These are phyloP conservation scores for Sminthurides aquaticus DNA, from an alignment of 2,888 invertebrate species.

Conservation along the genomic window DNA sequence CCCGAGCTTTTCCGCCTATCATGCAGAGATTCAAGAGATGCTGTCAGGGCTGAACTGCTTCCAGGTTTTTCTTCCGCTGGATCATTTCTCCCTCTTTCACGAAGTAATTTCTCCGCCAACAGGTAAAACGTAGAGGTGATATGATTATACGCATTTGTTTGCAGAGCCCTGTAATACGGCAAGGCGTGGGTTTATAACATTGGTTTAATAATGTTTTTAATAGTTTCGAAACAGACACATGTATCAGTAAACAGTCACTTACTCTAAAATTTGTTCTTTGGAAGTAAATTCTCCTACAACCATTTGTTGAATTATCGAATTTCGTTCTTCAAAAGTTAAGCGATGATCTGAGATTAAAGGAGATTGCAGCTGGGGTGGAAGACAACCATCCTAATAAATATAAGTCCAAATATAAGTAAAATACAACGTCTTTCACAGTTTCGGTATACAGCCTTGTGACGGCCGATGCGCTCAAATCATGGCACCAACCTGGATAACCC, in stretches of 20 bases:
- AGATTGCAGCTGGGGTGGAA: constrained; percentile 46
- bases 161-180: constrained; percentile 62
- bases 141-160: constrained; percentile 94
- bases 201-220: background rate
- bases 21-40: constrained; percentile 34
- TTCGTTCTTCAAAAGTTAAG: constrained; percentile 83
- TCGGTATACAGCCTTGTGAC: too few species aligned
- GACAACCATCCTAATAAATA: constrained; percentile 23
- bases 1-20: constrained; percentile 35
- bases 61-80: constrained; percentile 39
- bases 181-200: constrained; percentile 9
- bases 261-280: constrained; percentile 88
- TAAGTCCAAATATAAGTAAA: too few species aligned
- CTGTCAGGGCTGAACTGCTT: constrained; percentile 41
- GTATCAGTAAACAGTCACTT: constrained; percentile 48
- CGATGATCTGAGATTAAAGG: constrained; percentile 84
- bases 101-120: constrained; percentile 83
- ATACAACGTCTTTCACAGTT: too few species aligned
- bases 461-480: too few species aligned
- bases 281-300: constrained; percentile 89
- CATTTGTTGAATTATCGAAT: constrained; percentile 89
- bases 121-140: constrained; percentile 97
- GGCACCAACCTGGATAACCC: constrained; percentile 52
- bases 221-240: constrained; percentile 2
- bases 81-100: constrained; percentile 50